A percentile compares a stretch with the other conserved stretches of the same genome.
Conservation (phyloP, 2,888 invertebrate species). For the Pterostichus niger region DNA sequence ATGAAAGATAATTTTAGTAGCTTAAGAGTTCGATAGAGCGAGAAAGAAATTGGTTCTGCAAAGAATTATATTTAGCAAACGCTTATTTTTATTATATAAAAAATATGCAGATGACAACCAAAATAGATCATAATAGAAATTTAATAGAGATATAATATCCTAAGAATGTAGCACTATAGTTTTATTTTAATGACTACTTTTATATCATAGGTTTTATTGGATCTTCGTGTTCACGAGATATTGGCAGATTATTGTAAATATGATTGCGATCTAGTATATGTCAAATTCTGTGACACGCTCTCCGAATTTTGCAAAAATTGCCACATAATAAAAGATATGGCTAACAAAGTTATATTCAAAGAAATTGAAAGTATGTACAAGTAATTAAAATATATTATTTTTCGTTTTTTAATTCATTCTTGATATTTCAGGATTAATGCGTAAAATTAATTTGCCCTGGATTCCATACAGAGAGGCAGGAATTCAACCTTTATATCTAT, state of each 20-base stretch:
- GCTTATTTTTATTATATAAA: neutral
- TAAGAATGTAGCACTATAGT: neutral
- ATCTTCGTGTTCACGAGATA: neutral
- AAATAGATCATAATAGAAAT: neutral
- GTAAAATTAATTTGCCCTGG: conserved; percentile 10
- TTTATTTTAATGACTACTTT: neutral
- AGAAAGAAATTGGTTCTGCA: too few relatives aligned
- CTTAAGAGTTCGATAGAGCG: too few relatives aligned
- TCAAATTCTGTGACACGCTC: conserved; percentile 28
- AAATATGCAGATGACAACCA: neutral
- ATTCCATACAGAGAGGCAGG: conserved; percentile 42
- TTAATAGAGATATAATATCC: too few relatives aligned
- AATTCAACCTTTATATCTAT: conserved; percentile 25
- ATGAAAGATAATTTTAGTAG: too few relatives aligned
- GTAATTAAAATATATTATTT: too few relatives aligned
- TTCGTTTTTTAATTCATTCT: too few relatives aligned
- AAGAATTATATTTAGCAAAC: too few relatives aligned
- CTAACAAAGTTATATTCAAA: neutral
- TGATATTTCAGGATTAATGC: neutral
- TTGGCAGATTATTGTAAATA: conserved; percentile 5
- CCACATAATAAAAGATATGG: neutral
- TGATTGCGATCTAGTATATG: conserved; percentile 2
- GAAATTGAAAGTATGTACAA: conserved; percentile 17
- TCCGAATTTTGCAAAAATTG: conserved; percentile 10
- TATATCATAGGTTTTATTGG: neutral